phyloP scores from a whole-genome alignment of 2,113 vertebrate genomes.

The Xenopus borealis region DNA sequence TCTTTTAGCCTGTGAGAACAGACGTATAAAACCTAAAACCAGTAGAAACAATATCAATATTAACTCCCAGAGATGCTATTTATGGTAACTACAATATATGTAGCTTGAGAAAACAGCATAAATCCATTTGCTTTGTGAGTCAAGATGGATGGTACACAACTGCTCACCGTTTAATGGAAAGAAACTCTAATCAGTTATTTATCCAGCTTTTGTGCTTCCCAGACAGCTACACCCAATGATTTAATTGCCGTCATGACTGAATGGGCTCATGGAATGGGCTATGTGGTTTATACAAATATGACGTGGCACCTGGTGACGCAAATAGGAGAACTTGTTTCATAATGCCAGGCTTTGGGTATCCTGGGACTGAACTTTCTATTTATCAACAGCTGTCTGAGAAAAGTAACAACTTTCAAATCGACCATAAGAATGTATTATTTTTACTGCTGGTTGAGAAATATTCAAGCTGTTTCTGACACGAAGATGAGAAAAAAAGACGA shows the following conservation, averaged over 20 bases:
- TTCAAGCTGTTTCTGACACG: constrained; percentile 46
- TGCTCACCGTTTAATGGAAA: neutral
- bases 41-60: neutral
- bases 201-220: constrained; percentile 7
- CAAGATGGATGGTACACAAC: neutral
- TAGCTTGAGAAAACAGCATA: neutral
- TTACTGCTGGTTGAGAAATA: constrained; percentile 53
- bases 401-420: constrained; percentile 56
- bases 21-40: constrained; percentile 5
- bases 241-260: constrained; percentile 46
- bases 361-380: constrained; percentile 53
- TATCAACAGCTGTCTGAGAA: constrained; percentile 55
- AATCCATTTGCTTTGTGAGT: neutral
- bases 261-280: constrained; percentile 45
- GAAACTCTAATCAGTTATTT: constrained; percentile 1
- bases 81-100: neutral
- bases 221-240: constrained; percentile 27
- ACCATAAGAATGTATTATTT: constrained; percentile 35
- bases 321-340: constrained; percentile 46
- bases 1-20: constrained; percentile 4
- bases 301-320: constrained; percentile 49
- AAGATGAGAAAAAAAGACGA: constrained; percentile 42
- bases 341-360: constrained; percentile 50
- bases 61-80: neutral
- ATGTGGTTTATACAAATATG: constrained; percentile 53